Percentiles rank a stretch among this genome's conserved stretches.
Evolutionary conservation across 2,113 vertebrate species (phyloP).

Genomic region (Pluvianellus socialis): DNA sequence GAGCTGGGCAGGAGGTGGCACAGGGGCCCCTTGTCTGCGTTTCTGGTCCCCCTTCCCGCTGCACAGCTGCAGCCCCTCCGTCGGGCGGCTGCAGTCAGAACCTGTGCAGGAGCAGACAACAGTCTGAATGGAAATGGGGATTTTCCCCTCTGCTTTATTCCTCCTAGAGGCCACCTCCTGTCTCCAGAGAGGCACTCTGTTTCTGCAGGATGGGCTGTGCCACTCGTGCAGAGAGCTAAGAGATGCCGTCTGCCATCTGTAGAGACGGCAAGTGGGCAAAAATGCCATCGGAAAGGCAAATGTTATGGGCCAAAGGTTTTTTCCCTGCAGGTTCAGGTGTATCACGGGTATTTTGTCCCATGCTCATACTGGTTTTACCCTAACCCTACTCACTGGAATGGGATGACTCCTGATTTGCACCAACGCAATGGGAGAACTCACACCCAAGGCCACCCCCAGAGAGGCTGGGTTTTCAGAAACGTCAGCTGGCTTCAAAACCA

Average conservation of each 20-base stretch:
- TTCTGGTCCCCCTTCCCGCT: not conserved
- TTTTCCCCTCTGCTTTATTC: not conserved
- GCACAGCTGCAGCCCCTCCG: not conserved
- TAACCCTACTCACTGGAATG: not conserved
- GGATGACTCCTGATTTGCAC: not conserved
- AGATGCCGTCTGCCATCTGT: rapidly evolving
- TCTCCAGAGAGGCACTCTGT: not conserved
- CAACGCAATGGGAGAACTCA: rapidly evolving
- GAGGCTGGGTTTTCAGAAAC: not conserved
- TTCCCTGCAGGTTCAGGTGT: not conserved
- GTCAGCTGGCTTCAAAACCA: not conserved
- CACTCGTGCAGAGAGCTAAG: not conserved
- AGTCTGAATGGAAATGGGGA: not conserved
- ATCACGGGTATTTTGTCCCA: not conserved
- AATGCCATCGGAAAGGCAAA: not conserved
- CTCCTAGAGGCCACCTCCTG: not conserved
- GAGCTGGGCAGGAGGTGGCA: not conserved
- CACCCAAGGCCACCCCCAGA: not conserved
- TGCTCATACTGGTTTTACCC: not conserved
- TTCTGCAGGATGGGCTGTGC: not conserved
- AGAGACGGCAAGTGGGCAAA: not conserved
- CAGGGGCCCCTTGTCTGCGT: rapidly evolving
- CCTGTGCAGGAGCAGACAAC: not conserved
- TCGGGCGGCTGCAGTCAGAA: not conserved
- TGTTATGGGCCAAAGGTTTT: not conserved